Evolutionary conservation across 2,888 invertebrate species (phyloP).

Genomic region (Himalopsyche japonica): DNA sequence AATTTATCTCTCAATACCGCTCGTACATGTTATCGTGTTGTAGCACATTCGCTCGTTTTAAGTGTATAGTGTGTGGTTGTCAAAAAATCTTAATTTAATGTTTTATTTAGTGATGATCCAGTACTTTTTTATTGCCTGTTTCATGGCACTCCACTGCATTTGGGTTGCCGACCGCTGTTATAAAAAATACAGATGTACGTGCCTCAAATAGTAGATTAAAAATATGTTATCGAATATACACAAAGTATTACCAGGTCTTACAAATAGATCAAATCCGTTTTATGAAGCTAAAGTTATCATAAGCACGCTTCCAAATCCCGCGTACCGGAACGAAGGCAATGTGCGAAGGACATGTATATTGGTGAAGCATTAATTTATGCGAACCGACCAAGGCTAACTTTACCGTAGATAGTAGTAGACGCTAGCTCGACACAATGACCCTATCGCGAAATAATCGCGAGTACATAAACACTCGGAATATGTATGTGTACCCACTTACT

Average conservation of each 20-base stretch:
- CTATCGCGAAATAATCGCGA: slow-evolving; percentile 12
- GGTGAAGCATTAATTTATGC: slow-evolving; percentile 8
- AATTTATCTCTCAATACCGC: too few species aligned
- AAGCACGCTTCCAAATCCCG: not conserved
- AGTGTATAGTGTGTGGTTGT: too few species aligned
- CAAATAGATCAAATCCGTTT: not conserved
- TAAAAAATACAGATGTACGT: too few species aligned
- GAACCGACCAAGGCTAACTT: slow-evolving; percentile 21
- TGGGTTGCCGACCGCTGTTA: too few species aligned
- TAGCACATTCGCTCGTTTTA: too few species aligned
- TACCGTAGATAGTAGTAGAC: slow-evolving; percentile 8
- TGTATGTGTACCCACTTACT: not conserved
- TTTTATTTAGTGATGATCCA: too few species aligned
- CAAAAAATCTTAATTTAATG: too few species aligned
- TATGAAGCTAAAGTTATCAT: not conserved
- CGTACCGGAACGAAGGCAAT: slow-evolving; percentile 8
- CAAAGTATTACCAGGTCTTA: not conserved
- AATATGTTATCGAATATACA: not conserved
- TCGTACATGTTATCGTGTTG: too few species aligned
- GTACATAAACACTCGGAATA: not conserved
- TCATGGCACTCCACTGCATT: too few species aligned
- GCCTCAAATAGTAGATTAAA: too few species aligned
- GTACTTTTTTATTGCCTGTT: too few species aligned
- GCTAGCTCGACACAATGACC: slow-evolving; percentile 27
- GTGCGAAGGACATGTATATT: slow-evolving; percentile 19